Conservation (phyloP, 2,797 vertebrate species). For the Sorex maritimensis region DNA sequence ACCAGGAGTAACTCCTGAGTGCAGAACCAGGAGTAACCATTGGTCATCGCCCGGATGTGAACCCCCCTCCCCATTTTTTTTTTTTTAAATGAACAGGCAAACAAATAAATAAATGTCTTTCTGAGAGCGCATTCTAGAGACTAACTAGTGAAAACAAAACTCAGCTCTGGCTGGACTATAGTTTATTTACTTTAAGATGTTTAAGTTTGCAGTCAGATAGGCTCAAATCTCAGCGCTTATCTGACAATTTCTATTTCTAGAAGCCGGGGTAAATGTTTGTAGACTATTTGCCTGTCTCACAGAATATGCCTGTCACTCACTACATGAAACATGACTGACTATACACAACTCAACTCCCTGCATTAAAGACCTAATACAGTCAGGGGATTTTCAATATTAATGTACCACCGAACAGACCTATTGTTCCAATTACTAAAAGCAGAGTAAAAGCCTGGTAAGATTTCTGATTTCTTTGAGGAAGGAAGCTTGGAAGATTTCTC, state of each 20-base stretch:
- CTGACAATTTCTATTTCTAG: constrained; percentile 87
- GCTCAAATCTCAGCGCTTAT: constrained; percentile 77
- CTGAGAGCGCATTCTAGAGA: constrained; percentile 70
- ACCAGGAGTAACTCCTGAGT: no score
- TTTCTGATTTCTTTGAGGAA: constrained; percentile 79
- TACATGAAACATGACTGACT: constrained; percentile 85
- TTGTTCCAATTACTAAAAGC: constrained; percentile 84
- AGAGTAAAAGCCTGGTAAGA: constrained; percentile 84
- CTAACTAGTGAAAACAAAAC: constrained; percentile 68
- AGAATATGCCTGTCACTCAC: constrained; percentile 88
- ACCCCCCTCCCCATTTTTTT: no score
- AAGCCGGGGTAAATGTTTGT: constrained; percentile 88
- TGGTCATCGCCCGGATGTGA: no score
- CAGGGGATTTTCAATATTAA: constrained; percentile 70
- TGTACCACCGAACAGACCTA: constrained; percentile 82
- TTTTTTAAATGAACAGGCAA: no score
- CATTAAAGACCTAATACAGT: constrained; percentile 80
- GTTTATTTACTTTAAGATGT: constrained; percentile 76
- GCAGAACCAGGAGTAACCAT: no score
- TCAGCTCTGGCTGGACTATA: constrained; percentile 51
- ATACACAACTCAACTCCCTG: constrained; percentile 87
- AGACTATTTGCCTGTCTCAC: constrained; percentile 85
- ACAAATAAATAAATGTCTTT: constrained; percentile 62
- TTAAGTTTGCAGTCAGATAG: constrained; percentile 79
- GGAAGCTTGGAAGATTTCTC: constrained; percentile 82